These are phyloP conservation scores for Sisyra terminalis DNA, from an alignment of 2,888 invertebrate genomes.

Conservation along the genomic window DNA sequence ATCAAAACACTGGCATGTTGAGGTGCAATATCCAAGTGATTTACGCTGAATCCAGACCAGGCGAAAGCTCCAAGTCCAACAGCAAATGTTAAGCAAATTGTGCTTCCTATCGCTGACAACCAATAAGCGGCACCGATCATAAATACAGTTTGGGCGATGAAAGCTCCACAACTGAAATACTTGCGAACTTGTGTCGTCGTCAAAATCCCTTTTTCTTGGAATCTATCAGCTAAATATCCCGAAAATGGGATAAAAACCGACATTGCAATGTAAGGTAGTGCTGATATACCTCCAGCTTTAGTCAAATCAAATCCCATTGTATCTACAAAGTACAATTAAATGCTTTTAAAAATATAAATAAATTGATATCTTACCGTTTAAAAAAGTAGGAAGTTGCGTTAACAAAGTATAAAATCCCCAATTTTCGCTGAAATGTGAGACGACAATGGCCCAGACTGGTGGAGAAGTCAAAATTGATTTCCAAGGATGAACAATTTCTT, in stretches of 20 bases:
- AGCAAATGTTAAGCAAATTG: conserved; percentile 73
- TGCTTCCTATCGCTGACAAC: conserved; percentile 44
- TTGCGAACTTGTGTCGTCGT: conserved; percentile 57
- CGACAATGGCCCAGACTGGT: conserved; percentile 70
- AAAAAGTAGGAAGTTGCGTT: conserved; percentile 67
- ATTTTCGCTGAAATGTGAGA: conserved; percentile 75
- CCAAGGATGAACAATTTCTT: conserved; percentile 55
- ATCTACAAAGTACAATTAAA: too few relatives aligned
- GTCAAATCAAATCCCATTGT: conserved; percentile 54
- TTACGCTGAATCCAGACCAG: conserved; percentile 80
- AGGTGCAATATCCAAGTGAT: conserved; percentile 81
- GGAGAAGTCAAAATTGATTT: conserved; percentile 52
- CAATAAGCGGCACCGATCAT: conserved; percentile 71
- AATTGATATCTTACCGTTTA: too few relatives aligned
- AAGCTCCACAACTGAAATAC: conserved; percentile 55
- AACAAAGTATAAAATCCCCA: conserved; percentile 82
- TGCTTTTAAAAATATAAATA: too few relatives aligned
- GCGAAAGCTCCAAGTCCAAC: conserved; percentile 86
- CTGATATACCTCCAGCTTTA: conserved; percentile 69
- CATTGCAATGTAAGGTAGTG: conserved; percentile 81
- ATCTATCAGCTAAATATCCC: conserved; percentile 70
- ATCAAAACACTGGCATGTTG: conserved; percentile 82
- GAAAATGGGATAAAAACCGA: conserved; percentile 61
- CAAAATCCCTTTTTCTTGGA: conserved; percentile 42
- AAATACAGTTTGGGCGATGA: conserved; percentile 65